A percentile compares a stretch with the other conserved stretches of the same genome.
phyloP scores from a whole-genome alignment of 2,888 invertebrate genomes.

The Hesperia comma region DNA sequence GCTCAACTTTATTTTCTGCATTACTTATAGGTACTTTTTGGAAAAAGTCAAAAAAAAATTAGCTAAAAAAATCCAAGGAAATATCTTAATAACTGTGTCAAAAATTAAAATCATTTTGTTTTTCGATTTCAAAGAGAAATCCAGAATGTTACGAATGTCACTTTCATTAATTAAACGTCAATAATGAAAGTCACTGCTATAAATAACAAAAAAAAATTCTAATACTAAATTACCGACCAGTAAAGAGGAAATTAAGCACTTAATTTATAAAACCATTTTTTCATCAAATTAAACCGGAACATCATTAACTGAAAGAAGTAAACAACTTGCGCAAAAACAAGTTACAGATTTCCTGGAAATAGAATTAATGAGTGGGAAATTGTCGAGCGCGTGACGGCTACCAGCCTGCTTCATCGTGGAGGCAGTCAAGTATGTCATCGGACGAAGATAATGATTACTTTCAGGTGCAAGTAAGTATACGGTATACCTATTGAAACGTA shows the following conservation, averaged over 20 bases:
- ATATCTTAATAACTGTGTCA: no score
- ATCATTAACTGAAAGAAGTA: constrained; percentile 24
- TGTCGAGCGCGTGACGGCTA: constrained; percentile 38
- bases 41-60: no score
- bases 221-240: no score
- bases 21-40: no score
- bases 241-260: not conserved
- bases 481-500: no score
- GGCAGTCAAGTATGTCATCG: constrained; percentile 47
- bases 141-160: no score
- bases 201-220: no score
- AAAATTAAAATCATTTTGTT: no score
- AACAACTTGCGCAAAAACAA: constrained; percentile 12
- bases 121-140: no score
- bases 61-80: no score
- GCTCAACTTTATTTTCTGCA: constrained; percentile 21
- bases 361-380: constrained; percentile 32
- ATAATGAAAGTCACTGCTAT: no score
- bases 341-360: constrained; percentile 31
- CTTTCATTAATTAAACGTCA: no score
- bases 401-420: constrained; percentile 31
- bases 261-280: not conserved
- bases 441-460: not conserved
- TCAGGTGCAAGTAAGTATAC: not conserved
- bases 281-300: constrained; percentile 15